Conservation (phyloP, 2,797 vertebrate genomes). For the Notoglanidium macrostoma region DNA sequence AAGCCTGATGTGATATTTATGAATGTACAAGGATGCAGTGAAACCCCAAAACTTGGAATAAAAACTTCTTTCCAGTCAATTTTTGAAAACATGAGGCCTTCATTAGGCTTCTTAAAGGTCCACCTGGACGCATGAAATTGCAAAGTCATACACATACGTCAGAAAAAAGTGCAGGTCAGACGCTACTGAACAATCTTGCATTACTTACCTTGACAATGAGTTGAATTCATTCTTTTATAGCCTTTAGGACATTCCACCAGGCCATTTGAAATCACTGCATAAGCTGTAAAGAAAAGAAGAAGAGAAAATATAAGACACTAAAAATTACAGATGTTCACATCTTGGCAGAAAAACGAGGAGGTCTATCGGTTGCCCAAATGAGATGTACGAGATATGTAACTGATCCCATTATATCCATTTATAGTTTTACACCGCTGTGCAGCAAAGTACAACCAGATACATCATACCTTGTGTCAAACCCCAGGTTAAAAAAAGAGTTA, state of each 20-base stretch:
- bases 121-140: conserved; percentile 36
- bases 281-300: conserved; percentile 72
- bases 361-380: conserved; percentile 47
- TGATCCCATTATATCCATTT: conserved; percentile 65
- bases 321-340: conserved; percentile 72
- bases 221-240: conserved; percentile 91
- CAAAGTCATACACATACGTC: conserved; percentile 12
- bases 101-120: conserved; percentile 38
- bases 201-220: conserved; percentile 90
- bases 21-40: conserved; percentile 3
- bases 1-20: conserved; percentile 36
- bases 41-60: neutral
- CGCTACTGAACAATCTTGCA: conserved; percentile 30
- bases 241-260: conserved; percentile 90
- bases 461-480: conserved; percentile 36
- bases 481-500: neutral
- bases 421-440: conserved; percentile 66
- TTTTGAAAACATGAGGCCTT: conserved; percentile 8
- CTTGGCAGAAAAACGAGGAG: conserved; percentile 58
- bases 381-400: conserved; percentile 64
- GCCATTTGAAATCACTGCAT: conserved; percentile 85
- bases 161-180: conserved; percentile 17
- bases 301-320: conserved; percentile 53
- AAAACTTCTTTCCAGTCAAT: conserved; percentile 21
- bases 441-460: conserved; percentile 66